phyloP scores from a whole-genome alignment of 2,113 vertebrate species.

The Psammodynastes pulverulentus region DNA sequence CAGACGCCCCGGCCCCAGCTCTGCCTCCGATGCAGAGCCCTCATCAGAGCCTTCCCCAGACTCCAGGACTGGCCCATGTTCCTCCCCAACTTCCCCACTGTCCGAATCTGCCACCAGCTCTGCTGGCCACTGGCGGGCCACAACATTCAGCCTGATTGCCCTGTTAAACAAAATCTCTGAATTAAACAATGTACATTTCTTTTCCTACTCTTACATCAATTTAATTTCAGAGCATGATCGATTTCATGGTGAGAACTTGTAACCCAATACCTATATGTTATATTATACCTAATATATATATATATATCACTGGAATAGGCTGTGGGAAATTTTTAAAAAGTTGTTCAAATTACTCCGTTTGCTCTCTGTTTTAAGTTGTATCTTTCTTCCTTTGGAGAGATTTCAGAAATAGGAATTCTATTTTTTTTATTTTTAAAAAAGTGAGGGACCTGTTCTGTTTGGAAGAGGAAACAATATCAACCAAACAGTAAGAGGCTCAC shows the following conservation, averaged over 20 bases:
- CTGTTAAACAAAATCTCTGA: not conserved
- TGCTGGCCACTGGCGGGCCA: too few relatives aligned
- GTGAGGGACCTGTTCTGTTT: not conserved
- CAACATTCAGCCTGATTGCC: too few relatives aligned
- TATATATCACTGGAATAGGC: too few relatives aligned
- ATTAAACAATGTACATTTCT: not conserved
- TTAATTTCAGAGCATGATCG: not conserved
- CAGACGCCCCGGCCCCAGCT: too few relatives aligned
- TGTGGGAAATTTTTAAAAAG: not conserved
- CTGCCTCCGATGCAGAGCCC: too few relatives aligned
- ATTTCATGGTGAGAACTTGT: not conserved
- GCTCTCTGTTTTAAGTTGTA: not conserved
- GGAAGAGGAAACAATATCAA: not conserved
- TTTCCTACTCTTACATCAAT: not conserved
- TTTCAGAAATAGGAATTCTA: constrained; percentile 5
- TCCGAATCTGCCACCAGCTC: too few relatives aligned
- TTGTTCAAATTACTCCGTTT: not conserved
- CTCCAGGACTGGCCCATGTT: too few relatives aligned
- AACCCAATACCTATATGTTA: not conserved
- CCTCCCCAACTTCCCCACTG: too few relatives aligned
- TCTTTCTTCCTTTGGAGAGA: constrained; percentile 4
- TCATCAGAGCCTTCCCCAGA: too few relatives aligned
- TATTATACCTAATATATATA: not conserved
- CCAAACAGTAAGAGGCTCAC: not conserved
- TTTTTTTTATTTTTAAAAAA: too few relatives aligned